A percentile compares a stretch with the other conserved stretches of the same genome.
These are phyloP conservation scores for Grantiella picta DNA, from an alignment of 2,113 vertebrate genomes.

Conservation along the genomic window DNA sequence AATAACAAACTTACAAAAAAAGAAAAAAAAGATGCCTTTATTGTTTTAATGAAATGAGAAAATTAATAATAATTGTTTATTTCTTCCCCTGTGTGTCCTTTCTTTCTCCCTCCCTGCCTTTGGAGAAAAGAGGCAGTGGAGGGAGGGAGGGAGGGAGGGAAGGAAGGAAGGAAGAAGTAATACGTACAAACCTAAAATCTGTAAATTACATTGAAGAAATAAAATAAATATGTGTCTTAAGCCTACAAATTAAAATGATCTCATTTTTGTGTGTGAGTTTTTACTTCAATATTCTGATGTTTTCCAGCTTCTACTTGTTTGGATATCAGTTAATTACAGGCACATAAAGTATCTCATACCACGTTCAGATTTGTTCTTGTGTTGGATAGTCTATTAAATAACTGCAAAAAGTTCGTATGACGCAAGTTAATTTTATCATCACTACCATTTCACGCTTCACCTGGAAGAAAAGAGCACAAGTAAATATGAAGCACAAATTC, in stretches of 20 bases:
- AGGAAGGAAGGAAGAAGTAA: neutral
- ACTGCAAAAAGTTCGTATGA: neutral
- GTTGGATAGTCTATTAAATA: neutral
- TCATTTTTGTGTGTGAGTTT: neutral
- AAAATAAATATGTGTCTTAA: neutral
- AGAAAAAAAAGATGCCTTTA: neutral
- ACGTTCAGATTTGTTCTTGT: neutral
- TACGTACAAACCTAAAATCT: neutral
- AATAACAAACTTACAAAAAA: neutral
- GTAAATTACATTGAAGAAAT: neutral
- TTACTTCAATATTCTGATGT: neutral
- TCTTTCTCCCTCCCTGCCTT: neutral
- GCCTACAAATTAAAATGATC: neutral
- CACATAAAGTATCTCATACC: neutral
- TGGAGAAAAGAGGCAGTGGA: no score
- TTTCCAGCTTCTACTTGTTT: neutral
- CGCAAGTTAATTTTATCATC: neutral
- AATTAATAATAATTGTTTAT: neutral
- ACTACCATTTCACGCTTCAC: neutral
- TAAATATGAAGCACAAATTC: neutral
- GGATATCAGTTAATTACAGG: neutral
- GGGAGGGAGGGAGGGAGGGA: neutral
- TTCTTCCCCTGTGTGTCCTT: neutral
- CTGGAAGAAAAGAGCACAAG: neutral
- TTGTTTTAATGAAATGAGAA: neutral